Evolutionary conservation across 1,140 invertebrate species (phyloP).

Genomic region (Euschistus heros): DNA sequence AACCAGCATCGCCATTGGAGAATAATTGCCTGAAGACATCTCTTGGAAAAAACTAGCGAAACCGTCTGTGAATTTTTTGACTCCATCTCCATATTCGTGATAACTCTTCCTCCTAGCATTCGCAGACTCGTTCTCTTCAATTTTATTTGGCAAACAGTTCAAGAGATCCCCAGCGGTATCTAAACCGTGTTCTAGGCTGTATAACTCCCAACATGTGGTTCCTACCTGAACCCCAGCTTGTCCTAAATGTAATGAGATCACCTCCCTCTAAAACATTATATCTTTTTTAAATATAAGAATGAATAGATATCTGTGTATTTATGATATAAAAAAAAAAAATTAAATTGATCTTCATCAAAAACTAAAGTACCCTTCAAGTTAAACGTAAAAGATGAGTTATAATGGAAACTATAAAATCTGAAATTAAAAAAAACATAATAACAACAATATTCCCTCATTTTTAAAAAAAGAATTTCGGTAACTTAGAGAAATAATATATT

Average conservation of each 20-base stretch:
- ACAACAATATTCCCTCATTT: too few relatives aligned
- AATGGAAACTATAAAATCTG: too few relatives aligned
- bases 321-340: too few relatives aligned
- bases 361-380: too few relatives aligned
- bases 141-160: conserved; percentile 14
- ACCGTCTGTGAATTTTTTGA: conserved; percentile 7
- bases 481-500: too few relatives aligned
- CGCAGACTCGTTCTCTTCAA: neutral
- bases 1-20: conserved; percentile 66
- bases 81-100: neutral
- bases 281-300: too few relatives aligned
- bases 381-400: too few relatives aligned
- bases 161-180: conserved; percentile 27
- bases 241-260: conserved; percentile 76
- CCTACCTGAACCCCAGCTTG: conserved; percentile 85
- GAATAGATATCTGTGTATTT: too few relatives aligned
- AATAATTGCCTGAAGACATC: conserved; percentile 52
- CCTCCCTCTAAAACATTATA: conserved; percentile 52
- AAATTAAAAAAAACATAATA: too few relatives aligned
- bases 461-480: too few relatives aligned
- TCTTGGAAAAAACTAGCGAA: conserved; percentile 63
- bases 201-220: conserved; percentile 77
- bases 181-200: conserved; percentile 73
- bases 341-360: too few relatives aligned
- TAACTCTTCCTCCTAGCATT: neutral